Evolutionary conservation across 2,888 invertebrate species (phyloP), one percentile per base, ranked within the genome.

Genomic region (Papilio elwesi): DNA sequence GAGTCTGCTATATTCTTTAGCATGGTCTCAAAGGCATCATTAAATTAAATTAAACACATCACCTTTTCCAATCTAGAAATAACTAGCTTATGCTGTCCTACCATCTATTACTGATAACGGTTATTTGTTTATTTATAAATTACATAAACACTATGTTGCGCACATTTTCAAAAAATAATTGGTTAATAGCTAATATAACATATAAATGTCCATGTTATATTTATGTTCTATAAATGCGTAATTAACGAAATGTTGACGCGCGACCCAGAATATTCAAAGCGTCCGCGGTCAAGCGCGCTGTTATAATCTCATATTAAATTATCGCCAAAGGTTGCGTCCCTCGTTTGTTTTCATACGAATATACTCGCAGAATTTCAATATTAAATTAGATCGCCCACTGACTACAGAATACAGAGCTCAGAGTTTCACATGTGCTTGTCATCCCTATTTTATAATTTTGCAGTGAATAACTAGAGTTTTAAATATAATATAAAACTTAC

Each of bases 271-370:
- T 78, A 79, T 78, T 74, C 74, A 74, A 48, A 74, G 49, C 73
- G 62, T 70, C 74, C 74, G 74, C 70, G 64, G 73, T 62, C 64
- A 68, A 49, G 38, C 68, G 64, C 48, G 68, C 81, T 82, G 81
- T 86, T 84, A 82, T 87, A 84, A 83, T 84, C 77, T 82, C 81
- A 87, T 89, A 89, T 90, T 88, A 90, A 90, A 89, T 89, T 86
- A 90, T 88, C 84, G 84, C 86, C 86, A 88, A 88, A 87, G 87
- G 88, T 87, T 86, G 81, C 87, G 82, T 85, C 78, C 78, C 78
- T 84, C 85, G 86, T 87, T 86, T 86, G 86, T 86, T 83, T 82
- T 75, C 80, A 82, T 79, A 78, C 74, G 74, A 70, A 74, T 74
- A 73, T 74, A 74, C 75, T 77, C 75, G 74, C 74, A 78, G 68